phyloP scores from a whole-genome alignment of 2,113 vertebrate genomes.

The Hemichromis elongatus region DNA sequence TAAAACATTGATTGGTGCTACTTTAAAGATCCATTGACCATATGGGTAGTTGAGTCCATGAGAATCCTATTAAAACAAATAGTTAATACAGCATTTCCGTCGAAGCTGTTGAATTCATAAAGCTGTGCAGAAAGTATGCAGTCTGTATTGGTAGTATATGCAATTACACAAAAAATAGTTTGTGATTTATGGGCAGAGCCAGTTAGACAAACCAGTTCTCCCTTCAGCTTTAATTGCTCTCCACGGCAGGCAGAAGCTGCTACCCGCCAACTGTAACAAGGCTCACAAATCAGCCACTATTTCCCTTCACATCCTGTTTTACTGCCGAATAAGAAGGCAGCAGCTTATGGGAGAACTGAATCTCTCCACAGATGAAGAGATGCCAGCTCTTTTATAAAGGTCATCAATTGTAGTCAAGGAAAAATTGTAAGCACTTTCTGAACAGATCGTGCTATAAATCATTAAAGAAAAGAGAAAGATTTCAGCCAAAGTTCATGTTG shows the following conservation, averaged over 20 bases:
- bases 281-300: conserved; percentile 16
- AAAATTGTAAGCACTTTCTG: background rate
- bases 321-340: background rate
- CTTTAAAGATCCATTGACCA: background rate
- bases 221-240: conserved; percentile 3
- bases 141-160: background rate
- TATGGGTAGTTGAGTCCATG: background rate
- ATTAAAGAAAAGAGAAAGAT: background rate
- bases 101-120: background rate
- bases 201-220: background rate
- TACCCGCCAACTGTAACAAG: background rate
- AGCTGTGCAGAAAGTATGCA: background rate
- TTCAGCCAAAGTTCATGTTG: background rate
- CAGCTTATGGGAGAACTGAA: background rate
- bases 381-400: background rate
- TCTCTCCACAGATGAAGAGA: background rate
- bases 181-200: background rate
- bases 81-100: background rate
- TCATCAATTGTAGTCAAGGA: background rate
- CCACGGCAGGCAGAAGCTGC: background rate
- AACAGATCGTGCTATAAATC: background rate
- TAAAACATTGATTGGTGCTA: background rate
- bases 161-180: background rate
- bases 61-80: background rate
- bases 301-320: background rate